Evolutionary conservation across 2,797 vertebrate species (phyloP).

Genomic region (Champsocephalus gunnari): DNA sequence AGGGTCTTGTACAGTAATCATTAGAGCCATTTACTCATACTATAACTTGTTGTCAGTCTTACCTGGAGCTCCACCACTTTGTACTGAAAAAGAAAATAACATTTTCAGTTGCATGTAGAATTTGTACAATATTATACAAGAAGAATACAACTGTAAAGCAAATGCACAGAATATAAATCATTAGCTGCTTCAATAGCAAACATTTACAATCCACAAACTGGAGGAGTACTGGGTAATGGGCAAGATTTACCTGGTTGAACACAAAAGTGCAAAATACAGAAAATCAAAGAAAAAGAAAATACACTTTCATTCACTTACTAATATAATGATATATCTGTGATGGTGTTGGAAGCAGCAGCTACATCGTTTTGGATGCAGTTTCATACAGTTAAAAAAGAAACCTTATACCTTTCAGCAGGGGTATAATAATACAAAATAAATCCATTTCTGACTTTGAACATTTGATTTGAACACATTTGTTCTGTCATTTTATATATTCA

Average conservation of each 20-base stretch:
- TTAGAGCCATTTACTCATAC: background rate
- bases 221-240: too few species aligned
- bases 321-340: background rate
- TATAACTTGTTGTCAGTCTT: slow-evolving; percentile 23
- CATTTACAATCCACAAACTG: too few species aligned
- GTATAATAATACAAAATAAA: too few species aligned
- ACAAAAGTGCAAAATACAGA: background rate
- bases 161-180: background rate
- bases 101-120: background rate
- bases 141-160: background rate
- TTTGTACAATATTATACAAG: background rate
- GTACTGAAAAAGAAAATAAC: slow-evolving; percentile 72
- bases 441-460: background rate
- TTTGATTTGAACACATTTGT: background rate
- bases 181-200: too few species aligned
- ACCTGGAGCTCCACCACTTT: slow-evolving; percentile 76
- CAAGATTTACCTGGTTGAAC: background rate
- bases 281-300: too few species aligned
- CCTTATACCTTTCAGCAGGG: background rate
- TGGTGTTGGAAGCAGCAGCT: slow-evolving; percentile 5
- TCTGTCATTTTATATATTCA: too few species aligned
- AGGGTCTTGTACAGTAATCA: too few species aligned
- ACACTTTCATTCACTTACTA: background rate
- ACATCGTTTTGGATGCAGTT: background rate
- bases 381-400: background rate